Evolutionary conservation across 2,888 invertebrate genomes (phyloP), one percentile per base, ranked within the genome.

Genomic region (Drosophila flavopinicola): DNA sequence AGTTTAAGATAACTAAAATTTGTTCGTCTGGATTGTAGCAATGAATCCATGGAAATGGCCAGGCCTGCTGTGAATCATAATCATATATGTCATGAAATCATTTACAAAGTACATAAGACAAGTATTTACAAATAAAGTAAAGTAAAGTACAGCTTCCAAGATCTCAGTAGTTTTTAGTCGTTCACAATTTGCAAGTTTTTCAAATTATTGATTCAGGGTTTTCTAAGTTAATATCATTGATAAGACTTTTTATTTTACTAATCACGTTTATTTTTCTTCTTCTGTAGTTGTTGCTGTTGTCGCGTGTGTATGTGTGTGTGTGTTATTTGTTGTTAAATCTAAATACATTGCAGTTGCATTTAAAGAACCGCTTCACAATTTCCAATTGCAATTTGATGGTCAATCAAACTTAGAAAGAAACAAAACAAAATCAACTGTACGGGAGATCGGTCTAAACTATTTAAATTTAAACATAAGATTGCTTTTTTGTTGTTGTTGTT

Each of bases 191-290:
- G 33, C 10, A 10, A 9, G 9, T 30, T 3, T 6, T 7, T 7
- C 15, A 5, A 35, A 11, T 32, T 1, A 32, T 32, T 17, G 6
- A 17, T 10, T 17, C 3, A 15, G n/a, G 6, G n/a, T 17, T 35
- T 15, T 17, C n/a, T 1, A 7, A 11, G 10, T 54, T 57, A 7
- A 7, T 11, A 13, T 37, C 27, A 70, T 54, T 67, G 35, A 71
- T n/a, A 68, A 72, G 24, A 64, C 54, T 30, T 72, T 65, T 42
- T 1, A 39, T 71, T 79, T 79, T 75, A 84, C 79, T 79, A 79
- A 79, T 84, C 79, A 79, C 84, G 80, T 79, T 84, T 79, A 84
- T 79, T 79, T 84, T 59, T 76, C 66, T 47, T 64, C 52, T 71
- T 71, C 57, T 70, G 76, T 83, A 70, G 77, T 59, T 64, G 38